Conservation (phyloP, 2,888 invertebrate species). For the Eupithecia abbreviata region DNA sequence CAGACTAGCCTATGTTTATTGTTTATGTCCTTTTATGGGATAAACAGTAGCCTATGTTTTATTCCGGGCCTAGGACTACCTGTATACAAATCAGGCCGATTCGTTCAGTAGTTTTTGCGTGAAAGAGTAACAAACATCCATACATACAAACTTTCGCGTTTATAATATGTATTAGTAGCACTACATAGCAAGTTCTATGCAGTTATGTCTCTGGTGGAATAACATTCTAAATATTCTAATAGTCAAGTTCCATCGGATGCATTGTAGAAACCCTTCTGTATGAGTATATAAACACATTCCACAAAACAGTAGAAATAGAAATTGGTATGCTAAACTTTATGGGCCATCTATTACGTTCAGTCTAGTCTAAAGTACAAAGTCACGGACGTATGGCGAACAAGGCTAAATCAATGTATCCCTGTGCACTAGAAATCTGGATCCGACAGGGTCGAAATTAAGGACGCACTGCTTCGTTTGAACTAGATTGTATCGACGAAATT, state of each 20-base stretch:
- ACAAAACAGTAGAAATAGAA: not conserved
- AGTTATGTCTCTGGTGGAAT: not conserved
- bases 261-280: not conserved
- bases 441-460: conserved; percentile 18
- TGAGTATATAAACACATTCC: not conserved
- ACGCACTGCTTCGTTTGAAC: conserved; percentile 9
- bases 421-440: conserved; percentile 20
- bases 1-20: not conserved
- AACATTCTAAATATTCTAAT: not conserved
- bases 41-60: no score
- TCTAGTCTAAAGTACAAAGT: conserved; percentile 7
- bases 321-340: not conserved
- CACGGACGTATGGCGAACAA: conserved; percentile 14
- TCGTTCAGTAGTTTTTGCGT: no score
- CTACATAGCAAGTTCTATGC: no score
- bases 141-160: no score
- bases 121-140: no score
- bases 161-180: no score
- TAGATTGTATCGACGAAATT: conserved; percentile 23
- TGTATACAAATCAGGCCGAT: no score
- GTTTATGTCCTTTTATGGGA: no score
- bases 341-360: conserved; percentile 1
- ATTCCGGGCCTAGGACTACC: no score
- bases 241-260: no score
- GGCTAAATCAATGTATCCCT: conserved; percentile 22